Evolutionary conservation across 2,888 invertebrate species (phyloP).

Genomic region (Neoaliturus tenellus): DNA sequence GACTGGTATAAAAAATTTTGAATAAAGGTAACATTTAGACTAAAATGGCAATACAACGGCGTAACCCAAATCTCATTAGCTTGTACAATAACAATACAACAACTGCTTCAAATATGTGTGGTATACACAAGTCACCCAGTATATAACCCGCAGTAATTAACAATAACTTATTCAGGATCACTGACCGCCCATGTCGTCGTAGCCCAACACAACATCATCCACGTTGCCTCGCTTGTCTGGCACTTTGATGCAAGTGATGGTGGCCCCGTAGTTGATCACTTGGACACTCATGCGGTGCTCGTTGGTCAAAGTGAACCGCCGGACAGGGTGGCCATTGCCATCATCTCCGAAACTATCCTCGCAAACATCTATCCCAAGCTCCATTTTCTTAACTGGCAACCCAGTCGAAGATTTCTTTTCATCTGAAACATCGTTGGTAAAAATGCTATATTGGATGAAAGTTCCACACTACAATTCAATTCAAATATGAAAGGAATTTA

Average conservation of each 20-base stretch:
- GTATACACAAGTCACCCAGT: too few species aligned
- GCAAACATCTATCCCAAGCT: slow-evolving; percentile 48
- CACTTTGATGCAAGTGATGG: slow-evolving; percentile 83
- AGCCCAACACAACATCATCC: slow-evolving; percentile 90
- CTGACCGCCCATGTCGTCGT: slow-evolving; percentile 84
- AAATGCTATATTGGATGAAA: too few species aligned
- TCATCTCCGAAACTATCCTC: slow-evolving; percentile 58
- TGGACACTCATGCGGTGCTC: slow-evolving; percentile 77
- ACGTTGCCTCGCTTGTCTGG: slow-evolving; percentile 85
- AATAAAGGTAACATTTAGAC: too few species aligned
- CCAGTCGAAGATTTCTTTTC: neutral
- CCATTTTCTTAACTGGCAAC: slow-evolving; percentile 51
- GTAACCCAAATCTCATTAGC: too few species aligned
- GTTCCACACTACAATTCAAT: too few species aligned
- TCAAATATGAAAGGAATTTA: too few species aligned
- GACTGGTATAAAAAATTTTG: too few species aligned
- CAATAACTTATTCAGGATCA: too few species aligned
- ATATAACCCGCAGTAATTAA: too few species aligned
- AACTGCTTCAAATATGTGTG: too few species aligned
- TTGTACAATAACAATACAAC: too few species aligned
- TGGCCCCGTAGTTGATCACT: slow-evolving; percentile 89
- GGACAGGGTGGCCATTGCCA: slow-evolving; percentile 57
- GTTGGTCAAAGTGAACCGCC: slow-evolving; percentile 62
- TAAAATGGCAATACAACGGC: too few species aligned
- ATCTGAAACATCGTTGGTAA: slow-evolving; percentile 15